Percentiles rank a stretch among this genome's conserved stretches.
Evolutionary conservation across 2,888 invertebrate species (phyloP).

Genomic region (Drosophila affinis): DNA sequence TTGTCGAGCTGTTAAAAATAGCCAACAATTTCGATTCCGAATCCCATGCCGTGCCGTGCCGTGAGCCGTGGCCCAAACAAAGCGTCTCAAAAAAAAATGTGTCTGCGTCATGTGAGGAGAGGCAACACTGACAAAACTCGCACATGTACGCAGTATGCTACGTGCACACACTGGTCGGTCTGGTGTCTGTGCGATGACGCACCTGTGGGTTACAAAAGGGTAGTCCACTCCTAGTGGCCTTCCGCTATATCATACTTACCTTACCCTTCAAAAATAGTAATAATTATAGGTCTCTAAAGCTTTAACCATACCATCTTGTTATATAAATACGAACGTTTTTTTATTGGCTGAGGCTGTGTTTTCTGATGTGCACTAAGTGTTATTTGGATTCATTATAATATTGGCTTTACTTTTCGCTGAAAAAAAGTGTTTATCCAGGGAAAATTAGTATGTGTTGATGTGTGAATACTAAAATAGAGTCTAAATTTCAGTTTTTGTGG

Average conservation of each 20-base stretch:
- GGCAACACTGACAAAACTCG: neutral
- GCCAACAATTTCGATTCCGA: conserved; percentile 4
- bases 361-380: neutral
- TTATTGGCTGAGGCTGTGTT: too few relatives aligned
- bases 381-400: neutral
- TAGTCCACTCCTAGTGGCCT: neutral
- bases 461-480: neutral
- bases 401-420: neutral
- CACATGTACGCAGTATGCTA: neutral
- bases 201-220: neutral
- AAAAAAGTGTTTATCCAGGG: neutral
- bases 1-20: conserved; percentile 48
- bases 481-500: neutral
- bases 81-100: neutral
- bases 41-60: neutral
- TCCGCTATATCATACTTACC: neutral
- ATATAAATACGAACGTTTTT: too few relatives aligned
- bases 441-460: neutral
- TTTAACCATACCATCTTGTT: too few relatives aligned
- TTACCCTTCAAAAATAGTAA: neutral
- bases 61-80: conserved; percentile 1
- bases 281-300: too few relatives aligned
- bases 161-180: neutral
- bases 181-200: neutral
- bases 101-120: neutral